Conservation (phyloP, 2,888 invertebrate species). For the Drosophila nigricruria region DNA sequence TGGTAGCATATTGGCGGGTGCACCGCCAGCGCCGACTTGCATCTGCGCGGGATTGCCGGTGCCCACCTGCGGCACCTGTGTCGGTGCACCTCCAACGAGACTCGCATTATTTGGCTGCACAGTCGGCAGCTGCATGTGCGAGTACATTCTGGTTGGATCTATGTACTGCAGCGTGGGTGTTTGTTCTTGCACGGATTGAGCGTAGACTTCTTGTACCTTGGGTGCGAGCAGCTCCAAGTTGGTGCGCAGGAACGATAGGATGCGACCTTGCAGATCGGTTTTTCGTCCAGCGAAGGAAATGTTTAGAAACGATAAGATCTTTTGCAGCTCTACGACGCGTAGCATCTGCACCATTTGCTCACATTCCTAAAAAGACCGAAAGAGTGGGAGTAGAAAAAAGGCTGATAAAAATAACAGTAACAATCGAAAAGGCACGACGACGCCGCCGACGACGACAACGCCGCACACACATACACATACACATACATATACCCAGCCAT, state of each 20-base stretch:
- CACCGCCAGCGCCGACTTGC: constrained; percentile 59
- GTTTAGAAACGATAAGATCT: constrained; percentile 92
- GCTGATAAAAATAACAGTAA: constrained; percentile 29
- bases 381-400: background rate
- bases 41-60: constrained; percentile 79
- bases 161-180: constrained; percentile 66
- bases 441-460: constrained; percentile 12
- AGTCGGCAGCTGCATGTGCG: constrained; percentile 83
- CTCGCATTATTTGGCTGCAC: constrained; percentile 81
- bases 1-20: constrained; percentile 84
- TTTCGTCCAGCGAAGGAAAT: constrained; percentile 93
- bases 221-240: constrained; percentile 87
- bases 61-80: constrained; percentile 62
- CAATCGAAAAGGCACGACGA: constrained; percentile 24
- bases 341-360: constrained; percentile 86
- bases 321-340: constrained; percentile 94
- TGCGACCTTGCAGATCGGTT: constrained; percentile 91
- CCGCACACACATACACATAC: constrained; percentile 22
- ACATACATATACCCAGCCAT: constrained; percentile 1
- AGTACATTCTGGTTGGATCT: constrained; percentile 84
- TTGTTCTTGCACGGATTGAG: constrained; percentile 82
- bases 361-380: constrained; percentile 77
- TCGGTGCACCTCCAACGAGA: constrained; percentile 72
- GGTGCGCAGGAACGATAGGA: constrained; percentile 89
- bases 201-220: constrained; percentile 87